Percentiles rank a stretch among this genome's conserved stretches.
These are phyloP conservation scores for Cydia splendana DNA, from an alignment of 1,140 invertebrate species.

Conservation along the genomic window DNA sequence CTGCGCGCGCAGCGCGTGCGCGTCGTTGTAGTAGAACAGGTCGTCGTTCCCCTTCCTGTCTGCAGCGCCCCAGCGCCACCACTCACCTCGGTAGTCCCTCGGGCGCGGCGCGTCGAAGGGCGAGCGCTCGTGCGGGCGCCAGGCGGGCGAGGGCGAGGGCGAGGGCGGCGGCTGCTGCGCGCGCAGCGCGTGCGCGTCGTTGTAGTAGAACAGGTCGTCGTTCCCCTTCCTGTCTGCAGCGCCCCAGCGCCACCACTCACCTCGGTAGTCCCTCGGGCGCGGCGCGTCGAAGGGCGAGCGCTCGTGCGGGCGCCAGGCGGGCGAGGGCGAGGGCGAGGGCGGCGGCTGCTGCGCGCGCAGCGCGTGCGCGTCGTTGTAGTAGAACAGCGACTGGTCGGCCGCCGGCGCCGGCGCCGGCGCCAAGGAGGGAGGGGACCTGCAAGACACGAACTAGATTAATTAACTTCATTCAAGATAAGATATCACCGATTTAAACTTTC, in stretches of 20 bases:
- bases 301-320: no score
- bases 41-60: constrained; percentile 45
- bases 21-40: constrained; percentile 62
- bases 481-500: no score
- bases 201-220: no score
- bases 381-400: no score
- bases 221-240: no score
- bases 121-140: constrained; percentile 85
- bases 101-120: constrained; percentile 34
- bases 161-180: constrained; percentile 41
- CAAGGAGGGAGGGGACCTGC: not conserved
- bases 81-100: constrained; percentile 36
- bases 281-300: no score
- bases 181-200: constrained; percentile 51
- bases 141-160: constrained; percentile 74
- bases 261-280: no score
- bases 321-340: no score
- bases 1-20: not conserved
- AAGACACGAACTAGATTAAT: no score
- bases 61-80: no score
- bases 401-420: constrained; percentile 38
- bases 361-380: constrained; percentile 39
- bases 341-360: constrained; percentile 52
- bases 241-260: no score
- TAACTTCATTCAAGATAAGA: no score